Percentiles rank a stretch among this genome's conserved stretches.
These are phyloP conservation scores for Trichogramma evanescens DNA, from an alignment of 2,888 invertebrate species.

Conservation along the genomic window DNA sequence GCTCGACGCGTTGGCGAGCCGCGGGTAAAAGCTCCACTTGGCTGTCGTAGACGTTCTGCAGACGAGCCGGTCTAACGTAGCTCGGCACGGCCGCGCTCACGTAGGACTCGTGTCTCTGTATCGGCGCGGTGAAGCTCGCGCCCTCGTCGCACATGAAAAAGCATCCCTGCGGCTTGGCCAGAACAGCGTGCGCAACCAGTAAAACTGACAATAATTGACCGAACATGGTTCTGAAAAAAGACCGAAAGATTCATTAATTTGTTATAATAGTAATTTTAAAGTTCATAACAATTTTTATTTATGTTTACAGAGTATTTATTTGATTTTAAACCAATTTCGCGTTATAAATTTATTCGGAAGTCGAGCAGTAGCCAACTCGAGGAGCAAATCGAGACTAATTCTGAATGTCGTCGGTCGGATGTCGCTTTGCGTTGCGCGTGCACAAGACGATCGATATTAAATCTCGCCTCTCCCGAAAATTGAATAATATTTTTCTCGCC, in stretches of 20 bases:
- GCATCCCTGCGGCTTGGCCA: not conserved
- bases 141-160: constrained; percentile 2
- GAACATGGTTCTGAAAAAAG: not conserved
- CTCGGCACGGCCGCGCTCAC: not conserved
- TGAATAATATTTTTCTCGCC: too few relatives aligned
- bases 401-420: not conserved
- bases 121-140: not conserved
- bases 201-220: not conserved
- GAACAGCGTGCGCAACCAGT: not conserved
- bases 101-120: not conserved
- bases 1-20: not conserved
- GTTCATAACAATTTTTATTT: not conserved
- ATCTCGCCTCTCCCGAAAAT: too few relatives aligned
- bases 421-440: not conserved
- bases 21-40: not conserved
- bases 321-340: not conserved
- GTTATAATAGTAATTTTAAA: not conserved
- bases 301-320: not conserved
- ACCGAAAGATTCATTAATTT: not conserved
- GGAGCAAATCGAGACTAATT: not conserved
- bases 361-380: not conserved
- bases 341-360: not conserved
- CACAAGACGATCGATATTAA: not conserved
- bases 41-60: not conserved
- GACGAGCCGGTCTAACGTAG: too few relatives aligned